Conservation (phyloP, 2,113 vertebrate genomes). For the Paraplagusia blochii region DNA sequence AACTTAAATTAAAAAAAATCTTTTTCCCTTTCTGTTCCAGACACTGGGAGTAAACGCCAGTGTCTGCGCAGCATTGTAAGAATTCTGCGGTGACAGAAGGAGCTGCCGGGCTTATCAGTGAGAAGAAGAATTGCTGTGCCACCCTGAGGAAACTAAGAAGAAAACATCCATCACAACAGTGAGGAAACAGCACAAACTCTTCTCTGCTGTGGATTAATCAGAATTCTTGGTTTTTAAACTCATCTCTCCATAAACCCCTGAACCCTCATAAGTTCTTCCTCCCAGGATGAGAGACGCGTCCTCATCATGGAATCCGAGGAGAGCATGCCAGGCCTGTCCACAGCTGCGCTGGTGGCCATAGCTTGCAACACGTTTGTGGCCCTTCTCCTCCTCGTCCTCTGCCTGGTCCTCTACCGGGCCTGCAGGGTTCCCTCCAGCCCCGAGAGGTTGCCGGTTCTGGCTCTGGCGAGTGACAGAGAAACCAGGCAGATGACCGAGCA, state of each 20-base stretch:
- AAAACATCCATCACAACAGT: constrained; percentile 20
- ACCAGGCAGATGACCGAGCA: constrained; percentile 65
- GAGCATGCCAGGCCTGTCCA: constrained; percentile 60
- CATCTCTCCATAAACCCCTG: no score
- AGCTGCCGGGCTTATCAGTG: constrained; percentile 17
- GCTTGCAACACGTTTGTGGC: constrained; percentile 75
- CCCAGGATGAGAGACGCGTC: constrained; percentile 8
- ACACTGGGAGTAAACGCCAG: constrained; percentile 18
- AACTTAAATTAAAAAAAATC: neutral
- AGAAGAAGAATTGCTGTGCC: constrained; percentile 9
- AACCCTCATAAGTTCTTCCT: neutral
- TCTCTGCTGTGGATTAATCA: constrained; percentile 1
- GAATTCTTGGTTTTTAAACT: neutral
- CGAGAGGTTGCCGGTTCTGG: constrained; percentile 71
- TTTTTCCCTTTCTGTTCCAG: constrained; percentile 42
- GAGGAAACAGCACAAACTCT: neutral
- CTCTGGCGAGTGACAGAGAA: constrained; percentile 39
- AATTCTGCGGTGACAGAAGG: constrained; percentile 6
- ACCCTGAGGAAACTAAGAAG: constrained; percentile 25
- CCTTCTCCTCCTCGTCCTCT: constrained; percentile 74
- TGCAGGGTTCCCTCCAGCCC: constrained; percentile 77
- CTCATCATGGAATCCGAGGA: constrained; percentile 59
- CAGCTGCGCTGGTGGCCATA: constrained; percentile 77
- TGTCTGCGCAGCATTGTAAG: constrained; percentile 1
- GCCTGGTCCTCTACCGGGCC: constrained; percentile 74